phyloP scores from a whole-genome alignment of 1,140 invertebrate genomes.

The Pararge aegeria region DNA sequence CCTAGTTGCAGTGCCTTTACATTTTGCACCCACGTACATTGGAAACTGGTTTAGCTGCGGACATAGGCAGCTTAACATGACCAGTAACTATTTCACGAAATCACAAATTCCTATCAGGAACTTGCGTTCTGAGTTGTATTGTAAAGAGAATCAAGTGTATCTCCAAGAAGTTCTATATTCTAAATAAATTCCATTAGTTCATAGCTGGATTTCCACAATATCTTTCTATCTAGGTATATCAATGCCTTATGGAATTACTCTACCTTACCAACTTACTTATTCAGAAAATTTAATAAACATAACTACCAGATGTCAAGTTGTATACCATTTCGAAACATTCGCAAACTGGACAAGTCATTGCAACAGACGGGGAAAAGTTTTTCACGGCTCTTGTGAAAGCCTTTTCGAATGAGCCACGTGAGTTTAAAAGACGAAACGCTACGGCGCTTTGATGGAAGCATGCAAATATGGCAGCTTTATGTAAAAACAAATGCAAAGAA shows the following conservation, averaged over 20 bases:
- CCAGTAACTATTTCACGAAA: constrained; percentile 46
- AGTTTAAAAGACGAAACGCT: constrained; percentile 2
- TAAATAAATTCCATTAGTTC: not conserved
- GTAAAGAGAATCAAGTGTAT: constrained; percentile 1
- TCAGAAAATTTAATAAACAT: too few species aligned
- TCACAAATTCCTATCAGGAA: constrained; percentile 52
- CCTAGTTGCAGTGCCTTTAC: constrained; percentile 15
- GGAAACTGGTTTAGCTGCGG: constrained; percentile 48
- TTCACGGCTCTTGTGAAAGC: not conserved
- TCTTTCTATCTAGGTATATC: too few species aligned
- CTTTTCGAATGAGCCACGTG: not conserved
- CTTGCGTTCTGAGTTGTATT: not conserved
- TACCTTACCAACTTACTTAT: too few species aligned
- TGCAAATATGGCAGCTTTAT: constrained; percentile 6
- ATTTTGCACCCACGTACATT: constrained; percentile 44
- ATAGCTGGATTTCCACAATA: too few species aligned
- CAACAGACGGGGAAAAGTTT: not conserved
- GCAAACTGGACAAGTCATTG: not conserved
- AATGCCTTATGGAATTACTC: too few species aligned
- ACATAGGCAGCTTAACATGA: constrained; percentile 35
- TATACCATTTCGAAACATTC: not conserved
- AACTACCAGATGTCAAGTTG: not conserved
- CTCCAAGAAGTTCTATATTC: not conserved
- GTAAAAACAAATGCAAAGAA: constrained; percentile 1
- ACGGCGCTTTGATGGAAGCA: not conserved